Evolutionary conservation across 2,888 invertebrate genomes (phyloP), one percentile per base, ranked within the genome.

Genomic region (Eurois occulta): DNA sequence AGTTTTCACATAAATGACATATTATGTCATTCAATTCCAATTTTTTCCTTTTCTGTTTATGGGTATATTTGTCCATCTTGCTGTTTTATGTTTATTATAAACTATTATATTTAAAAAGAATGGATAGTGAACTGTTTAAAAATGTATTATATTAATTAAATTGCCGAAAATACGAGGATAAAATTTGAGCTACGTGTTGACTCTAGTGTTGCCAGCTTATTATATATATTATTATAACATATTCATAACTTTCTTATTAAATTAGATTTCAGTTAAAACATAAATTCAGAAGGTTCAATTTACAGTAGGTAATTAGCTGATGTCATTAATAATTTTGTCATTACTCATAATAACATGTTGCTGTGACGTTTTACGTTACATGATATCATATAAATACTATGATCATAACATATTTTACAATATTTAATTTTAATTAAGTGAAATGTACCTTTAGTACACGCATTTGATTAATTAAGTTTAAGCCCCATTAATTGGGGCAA

Each of bases 241-340:
- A n/a, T n/a, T n/a, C n/a, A n/a, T n/a, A n/a, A n/a, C 24, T 38
- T 21, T 38, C 16, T 69, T 38, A 38, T 66, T 43, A 16, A 32
- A 66, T 78, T 65, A 43, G 5, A 48, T 67, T 77, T 48, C 58
- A 77, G 68, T 73, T 28, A 55, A 62, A 65, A 73, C 41, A 21
- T 7, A n/a, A 41, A 58, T 68, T 38, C 1, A 69, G 38, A 55
- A 35, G 32, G 32, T 69, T 78, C 41, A 52, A 78, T 66, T 78
- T 35, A 64, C n/a, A n/a, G 75, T 41, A 38, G 43, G 38, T 80
- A 52, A 85, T 84, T 81, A 70, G 77, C 41, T 66, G 32, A 69
- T n/a, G 58, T 78, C 72, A 78, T 85, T 85, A 81, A 85, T 77
- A 84, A 58, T 72, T 75, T 80, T 77, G 60, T 67, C 78, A 74